Conservation (phyloP, 2,797 vertebrate species). For the Hypotaenidia okinawae region DNA sequence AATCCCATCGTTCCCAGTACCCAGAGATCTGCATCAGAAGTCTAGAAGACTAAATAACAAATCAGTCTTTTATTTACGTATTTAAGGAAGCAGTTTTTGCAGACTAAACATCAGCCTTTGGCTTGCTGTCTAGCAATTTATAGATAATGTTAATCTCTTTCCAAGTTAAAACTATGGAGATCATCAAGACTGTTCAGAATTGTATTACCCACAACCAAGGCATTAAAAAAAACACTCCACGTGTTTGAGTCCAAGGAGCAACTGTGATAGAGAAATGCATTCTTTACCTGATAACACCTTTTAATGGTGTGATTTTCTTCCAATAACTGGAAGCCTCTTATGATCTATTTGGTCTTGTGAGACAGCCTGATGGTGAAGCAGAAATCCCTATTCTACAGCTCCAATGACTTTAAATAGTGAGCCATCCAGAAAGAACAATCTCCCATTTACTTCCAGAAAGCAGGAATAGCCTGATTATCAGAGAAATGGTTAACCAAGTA, state of each 20-base stretch:
- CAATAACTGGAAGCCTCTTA: neutral
- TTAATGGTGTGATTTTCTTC: neutral
- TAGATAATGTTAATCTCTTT: neutral
- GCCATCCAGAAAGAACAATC: neutral
- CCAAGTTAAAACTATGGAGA: neutral
- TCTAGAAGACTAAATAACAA: neutral
- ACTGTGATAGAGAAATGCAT: neutral
- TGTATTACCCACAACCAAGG: neutral
- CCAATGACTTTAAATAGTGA: neutral
- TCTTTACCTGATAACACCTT: rapidly evolving
- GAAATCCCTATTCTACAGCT: neutral
- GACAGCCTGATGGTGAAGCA: rapidly evolving
- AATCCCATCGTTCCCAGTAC: neutral
- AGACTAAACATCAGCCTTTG: neutral
- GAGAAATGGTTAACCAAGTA: neutral
- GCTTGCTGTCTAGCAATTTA: neutral
- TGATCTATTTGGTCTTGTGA: neutral
- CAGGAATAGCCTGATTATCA: neutral
- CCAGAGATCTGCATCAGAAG: neutral
- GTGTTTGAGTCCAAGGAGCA: neutral
- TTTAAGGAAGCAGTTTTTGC: neutral
- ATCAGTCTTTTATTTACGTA: neutral
- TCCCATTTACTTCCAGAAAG: neutral
- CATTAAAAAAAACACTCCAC: neutral
- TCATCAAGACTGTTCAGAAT: neutral